These are phyloP conservation scores for Antheraea assamensis DNA, from an alignment of 2,888 invertebrate genomes.

Conservation along the genomic window DNA sequence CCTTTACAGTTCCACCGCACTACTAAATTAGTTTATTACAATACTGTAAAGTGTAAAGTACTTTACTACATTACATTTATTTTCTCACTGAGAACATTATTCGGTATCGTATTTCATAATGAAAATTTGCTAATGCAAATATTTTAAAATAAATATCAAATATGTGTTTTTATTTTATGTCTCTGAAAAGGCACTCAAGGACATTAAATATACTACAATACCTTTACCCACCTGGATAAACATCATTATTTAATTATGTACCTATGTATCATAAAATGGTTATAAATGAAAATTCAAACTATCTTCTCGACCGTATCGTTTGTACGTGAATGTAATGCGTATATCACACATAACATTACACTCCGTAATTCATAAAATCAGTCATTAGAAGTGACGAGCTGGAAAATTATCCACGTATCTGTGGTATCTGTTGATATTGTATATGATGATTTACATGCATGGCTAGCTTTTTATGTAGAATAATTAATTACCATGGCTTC, in stretches of 20 bases:
- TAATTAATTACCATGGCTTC: not conserved
- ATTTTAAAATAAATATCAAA: not conserved
- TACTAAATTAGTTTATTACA: too few species aligned
- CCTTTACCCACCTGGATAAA: not conserved
- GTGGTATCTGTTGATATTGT: not conserved
- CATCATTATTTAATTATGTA: not conserved
- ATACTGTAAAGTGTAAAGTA: too few species aligned
- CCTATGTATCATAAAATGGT: not conserved
- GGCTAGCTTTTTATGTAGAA: not conserved
- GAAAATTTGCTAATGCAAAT: not conserved
- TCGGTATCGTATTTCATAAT: not conserved
- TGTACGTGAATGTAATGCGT: not conserved
- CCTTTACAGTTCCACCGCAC: too few species aligned
- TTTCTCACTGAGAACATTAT: not conserved
- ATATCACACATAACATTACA: not conserved
- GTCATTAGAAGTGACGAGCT: not conserved
- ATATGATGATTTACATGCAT: not conserved
- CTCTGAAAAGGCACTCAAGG: not conserved
- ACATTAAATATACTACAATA: not conserved
- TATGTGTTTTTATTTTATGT: not conserved
- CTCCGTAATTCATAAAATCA: not conserved
- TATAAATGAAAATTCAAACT: not conserved
- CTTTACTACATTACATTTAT: too few species aligned
- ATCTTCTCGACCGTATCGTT: not conserved
- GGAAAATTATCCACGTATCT: not conserved